Base-by-base conservation (phyloP, 2,888 invertebrate genomes). In the Vannuccia rotundouncinata region DNA sequence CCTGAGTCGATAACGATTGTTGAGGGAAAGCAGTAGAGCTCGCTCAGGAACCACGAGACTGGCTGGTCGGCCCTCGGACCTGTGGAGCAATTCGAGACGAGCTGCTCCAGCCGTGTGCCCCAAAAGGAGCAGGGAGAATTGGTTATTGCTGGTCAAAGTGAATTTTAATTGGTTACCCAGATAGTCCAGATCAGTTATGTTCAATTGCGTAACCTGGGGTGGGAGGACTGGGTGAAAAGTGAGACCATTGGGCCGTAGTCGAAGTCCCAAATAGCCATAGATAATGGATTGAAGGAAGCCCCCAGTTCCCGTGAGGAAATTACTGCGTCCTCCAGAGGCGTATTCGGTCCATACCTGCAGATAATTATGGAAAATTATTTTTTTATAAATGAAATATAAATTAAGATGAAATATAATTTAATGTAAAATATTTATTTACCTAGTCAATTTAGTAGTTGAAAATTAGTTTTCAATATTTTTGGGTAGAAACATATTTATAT, bases 301-400 rank as follows among this genome's bases (percentile, higher is more conserved):
- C 0, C 83, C 84, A 82, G 83, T 82, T 17, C 84, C 84, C 2
- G 84, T 83, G 10, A 84, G 82, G 75, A 82, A 84, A 77, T 84
- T 84, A 2, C 83, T 83, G 0, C 79, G 45, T 28, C 83, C 82
- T 10, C 29, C 73, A 74, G 83, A 82, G 45, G 75, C 81, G 80
- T 82, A 82, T 60, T 84, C 84, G 1, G 83, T 84, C 84, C 84
- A 84, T 0, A 84, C 79, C 84, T 84, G 80, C 1, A 22, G 31
- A 79, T 5, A 22, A n/a, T n/a, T n/a, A n/a, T n/a, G n/a, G n/a
- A n/a, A n/a, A n/a, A n/a, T n/a, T n/a, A n/a, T n/a, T n/a, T n/a
- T n/a, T n/a, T n/a, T n/a, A n/a, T n/a, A n/a, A n/a, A n/a, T n/a
- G n/a, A n/a, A n/a, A n/a, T n/a, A n/a, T n/a, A n/a, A n/a, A n/a